Evolutionary conservation across 2,113 vertebrate genomes (phyloP).

Genomic region (Prietella phreatophila): DNA sequence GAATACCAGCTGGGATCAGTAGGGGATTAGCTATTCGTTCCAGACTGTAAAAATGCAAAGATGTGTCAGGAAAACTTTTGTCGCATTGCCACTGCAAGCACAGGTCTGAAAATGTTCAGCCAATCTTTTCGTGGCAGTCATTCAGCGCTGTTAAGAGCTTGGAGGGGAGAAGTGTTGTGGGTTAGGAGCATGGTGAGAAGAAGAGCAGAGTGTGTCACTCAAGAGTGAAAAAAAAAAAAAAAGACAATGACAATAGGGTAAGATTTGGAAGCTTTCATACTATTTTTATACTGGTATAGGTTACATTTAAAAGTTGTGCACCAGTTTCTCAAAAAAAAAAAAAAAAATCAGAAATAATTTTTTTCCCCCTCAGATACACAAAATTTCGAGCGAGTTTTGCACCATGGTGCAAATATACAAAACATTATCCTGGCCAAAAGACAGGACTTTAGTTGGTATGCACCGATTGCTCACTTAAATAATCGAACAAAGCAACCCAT

Average conservation of each 20-base stretch:
- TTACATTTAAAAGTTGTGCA: not conserved
- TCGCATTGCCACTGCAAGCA: conserved; percentile 17
- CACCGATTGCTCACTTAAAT: not conserved
- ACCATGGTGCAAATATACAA: not conserved
- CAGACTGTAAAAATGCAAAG: conserved; percentile 34
- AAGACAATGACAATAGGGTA: not conserved
- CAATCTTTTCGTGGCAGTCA: conserved; percentile 18
- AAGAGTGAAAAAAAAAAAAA: not conserved
- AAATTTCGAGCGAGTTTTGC: not conserved
- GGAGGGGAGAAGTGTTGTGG: conserved; percentile 37
- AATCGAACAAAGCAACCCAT: not conserved
- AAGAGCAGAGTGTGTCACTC: conserved; percentile 25
- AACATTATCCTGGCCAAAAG: not conserved
- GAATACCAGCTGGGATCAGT: conserved; percentile 47
- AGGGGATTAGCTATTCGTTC: conserved; percentile 41
- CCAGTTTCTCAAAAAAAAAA: not conserved
- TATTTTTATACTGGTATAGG: not conserved
- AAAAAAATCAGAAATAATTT: not conserved
- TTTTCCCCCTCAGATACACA: not conserved
- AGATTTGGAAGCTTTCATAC: not conserved
- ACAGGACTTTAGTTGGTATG: not conserved
- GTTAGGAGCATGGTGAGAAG: conserved; percentile 16
- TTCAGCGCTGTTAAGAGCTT: conserved; percentile 19
- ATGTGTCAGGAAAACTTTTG: conserved; percentile 41
- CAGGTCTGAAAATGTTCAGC: conserved; percentile 36